Evolutionary conservation across 2,888 invertebrate species (phyloP).

Genomic region (Leistus spinibarbis): DNA sequence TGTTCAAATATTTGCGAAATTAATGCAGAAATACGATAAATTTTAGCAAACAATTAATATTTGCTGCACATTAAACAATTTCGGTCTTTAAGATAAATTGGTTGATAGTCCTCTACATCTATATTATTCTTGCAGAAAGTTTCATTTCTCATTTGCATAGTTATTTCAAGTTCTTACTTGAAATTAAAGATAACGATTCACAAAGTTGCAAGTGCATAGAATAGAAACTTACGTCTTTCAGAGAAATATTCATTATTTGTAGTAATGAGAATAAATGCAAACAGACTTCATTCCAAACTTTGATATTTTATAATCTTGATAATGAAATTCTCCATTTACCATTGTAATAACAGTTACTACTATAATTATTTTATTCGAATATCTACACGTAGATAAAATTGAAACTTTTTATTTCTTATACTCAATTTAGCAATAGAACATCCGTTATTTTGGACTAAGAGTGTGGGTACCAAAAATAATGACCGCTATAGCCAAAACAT

Average conservation of each 20-base stretch:
- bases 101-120: slow-evolving; percentile 9
- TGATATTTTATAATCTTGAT: background rate
- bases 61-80: background rate
- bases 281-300: background rate
- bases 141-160: slow-evolving; percentile 35
- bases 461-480: too few species aligned
- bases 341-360: background rate
- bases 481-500: too few species aligned
- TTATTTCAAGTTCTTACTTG: slow-evolving; percentile 35
- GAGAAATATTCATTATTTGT: slow-evolving; percentile 35
- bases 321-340: background rate
- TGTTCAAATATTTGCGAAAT: too few species aligned
- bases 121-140: slow-evolving; percentile 35
- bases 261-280: slow-evolving; percentile 27
- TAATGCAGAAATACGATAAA: too few species aligned
- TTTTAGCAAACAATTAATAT: background rate
- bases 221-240: slow-evolving; percentile 30
- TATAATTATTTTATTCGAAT: background rate
- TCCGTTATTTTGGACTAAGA: too few species aligned
- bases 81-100: slow-evolving; percentile 20
- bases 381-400: too few species aligned
- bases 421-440: too few species aligned
- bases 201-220: slow-evolving; percentile 25
- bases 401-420: too few species aligned
- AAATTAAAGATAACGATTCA: slow-evolving; percentile 36